Percentiles rank a stretch among this genome's conserved stretches.
phyloP scores from a whole-genome alignment of 2,113 vertebrate species.

The Heterocephalus glaber region DNA sequence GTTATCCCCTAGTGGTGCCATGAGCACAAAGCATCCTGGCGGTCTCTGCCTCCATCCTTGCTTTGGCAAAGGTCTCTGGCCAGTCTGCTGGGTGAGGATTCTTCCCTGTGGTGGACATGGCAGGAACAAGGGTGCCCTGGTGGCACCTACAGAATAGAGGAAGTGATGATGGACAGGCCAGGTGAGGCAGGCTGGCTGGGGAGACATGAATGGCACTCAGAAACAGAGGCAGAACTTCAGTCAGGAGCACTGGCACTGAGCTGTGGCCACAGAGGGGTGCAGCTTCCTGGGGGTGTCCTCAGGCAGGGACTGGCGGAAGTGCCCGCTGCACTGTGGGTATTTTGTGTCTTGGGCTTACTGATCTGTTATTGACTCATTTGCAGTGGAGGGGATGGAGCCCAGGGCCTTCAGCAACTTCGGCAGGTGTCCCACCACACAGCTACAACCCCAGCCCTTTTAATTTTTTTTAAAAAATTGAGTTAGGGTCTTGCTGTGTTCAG shows the following conservation, averaged over 20 bases:
- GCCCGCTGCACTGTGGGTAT: background rate
- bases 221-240: too few species aligned
- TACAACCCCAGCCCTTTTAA: background rate
- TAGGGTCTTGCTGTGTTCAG: background rate
- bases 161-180: background rate
- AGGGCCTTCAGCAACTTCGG: fast-evolving
- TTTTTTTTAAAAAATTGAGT: too few species aligned
- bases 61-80: background rate
- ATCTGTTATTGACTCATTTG: too few species aligned
- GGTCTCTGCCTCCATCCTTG: fast-evolving
- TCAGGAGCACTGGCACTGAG: background rate
- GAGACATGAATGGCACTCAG: background rate
- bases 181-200: background rate
- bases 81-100: fast-evolving
- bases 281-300: background rate
- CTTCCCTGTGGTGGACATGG: fast-evolving
- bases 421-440: background rate
- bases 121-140: background rate
- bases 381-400: too few species aligned
- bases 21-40: background rate
- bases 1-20: background rate
- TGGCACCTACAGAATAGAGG: background rate
- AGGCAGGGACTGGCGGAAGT: background rate
- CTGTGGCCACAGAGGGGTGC: background rate
- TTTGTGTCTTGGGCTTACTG: background rate